Evolutionary conservation across 1,140 invertebrate species (phyloP), one percentile per base, ranked within the genome.

Genomic region (Bradysia coprophila): DNA sequence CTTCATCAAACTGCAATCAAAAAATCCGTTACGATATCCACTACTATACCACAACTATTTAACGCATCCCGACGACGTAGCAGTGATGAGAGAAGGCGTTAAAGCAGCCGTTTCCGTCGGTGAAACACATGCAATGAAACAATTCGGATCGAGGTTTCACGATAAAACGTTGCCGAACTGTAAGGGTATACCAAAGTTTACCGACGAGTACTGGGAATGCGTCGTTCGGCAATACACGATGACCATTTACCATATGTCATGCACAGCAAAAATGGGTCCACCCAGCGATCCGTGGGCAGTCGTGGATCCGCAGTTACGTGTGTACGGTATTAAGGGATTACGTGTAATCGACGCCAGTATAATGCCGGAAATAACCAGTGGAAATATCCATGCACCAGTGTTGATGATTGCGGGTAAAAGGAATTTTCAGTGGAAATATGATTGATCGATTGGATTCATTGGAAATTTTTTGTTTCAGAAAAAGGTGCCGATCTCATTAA

Each of bases 381-480:
- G 84, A 0, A 88, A 89, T 50, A 87, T 87, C 15, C 87, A 88
- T 47, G 82, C 83, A 0, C 81, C 84, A 0, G 75, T 78, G 0
- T 82, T 93, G 9, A 93, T 93, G 88, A 86, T 95, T n/a, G 90
- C 67, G n/a, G n/a, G n/a, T n/a, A n/a, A n/a, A n/a, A n/a, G n/a
- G n/a, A n/a, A n/a, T n/a, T n/a, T n/a, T n/a, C n/a, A n/a, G n/a
- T n/a, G n/a, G n/a, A n/a, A n/a, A n/a, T n/a, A n/a, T n/a, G n/a
- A n/a, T n/a, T n/a, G n/a, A n/a, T n/a, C n/a, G n/a, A n/a, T n/a
- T n/a, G n/a, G n/a, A n/a, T n/a, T n/a, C n/a, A n/a, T n/a, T n/a
- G n/a, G n/a, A n/a, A n/a, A n/a, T n/a, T n/a, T n/a, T n/a, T n/a
- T n/a, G n/a, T n/a, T n/a, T n/a, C n/a, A 0, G 90, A 95, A 53